Conservation (phyloP, 2,113 vertebrate species). For the Osmerus mordax region DNA sequence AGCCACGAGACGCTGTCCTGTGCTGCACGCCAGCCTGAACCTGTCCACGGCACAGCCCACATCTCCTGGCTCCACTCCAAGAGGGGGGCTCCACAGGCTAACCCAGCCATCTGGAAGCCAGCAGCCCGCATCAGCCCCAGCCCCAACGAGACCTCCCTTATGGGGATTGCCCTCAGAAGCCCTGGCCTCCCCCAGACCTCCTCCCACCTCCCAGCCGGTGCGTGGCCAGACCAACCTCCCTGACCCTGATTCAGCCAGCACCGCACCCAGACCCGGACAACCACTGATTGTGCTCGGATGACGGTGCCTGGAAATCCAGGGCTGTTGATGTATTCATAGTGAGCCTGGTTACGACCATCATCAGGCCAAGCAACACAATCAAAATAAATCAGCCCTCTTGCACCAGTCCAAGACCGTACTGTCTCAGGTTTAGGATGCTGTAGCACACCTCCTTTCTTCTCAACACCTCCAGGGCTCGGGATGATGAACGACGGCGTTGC, state of each 20-base stretch:
- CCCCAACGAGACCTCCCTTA: too few species aligned
- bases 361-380: neutral
- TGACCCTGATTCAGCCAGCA: neutral
- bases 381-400: neutral
- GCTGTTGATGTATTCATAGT: too few species aligned
- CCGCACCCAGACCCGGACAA: too few species aligned
- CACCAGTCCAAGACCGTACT: neutral
- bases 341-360: too few species aligned
- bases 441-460: neutral
- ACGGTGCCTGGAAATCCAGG: too few species aligned
- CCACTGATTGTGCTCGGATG: too few species aligned
- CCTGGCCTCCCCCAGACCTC: too few species aligned
- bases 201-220: slow-evolving; percentile 64
- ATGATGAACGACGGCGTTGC: slow-evolving; percentile 36
- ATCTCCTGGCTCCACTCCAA: slow-evolving; percentile 75
- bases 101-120: slow-evolving; percentile 67
- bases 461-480: neutral
- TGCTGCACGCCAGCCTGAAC: slow-evolving; percentile 68
- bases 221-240: slow-evolving; percentile 72
- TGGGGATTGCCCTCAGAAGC: too few species aligned
- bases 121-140: slow-evolving; percentile 24
- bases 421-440: too few species aligned
- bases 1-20: slow-evolving; percentile 53
- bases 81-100: slow-evolving; percentile 53
- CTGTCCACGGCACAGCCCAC: slow-evolving; percentile 70